phyloP scores from a whole-genome alignment of 2,797 vertebrate genomes.

The Sebastes miniatus region DNA sequence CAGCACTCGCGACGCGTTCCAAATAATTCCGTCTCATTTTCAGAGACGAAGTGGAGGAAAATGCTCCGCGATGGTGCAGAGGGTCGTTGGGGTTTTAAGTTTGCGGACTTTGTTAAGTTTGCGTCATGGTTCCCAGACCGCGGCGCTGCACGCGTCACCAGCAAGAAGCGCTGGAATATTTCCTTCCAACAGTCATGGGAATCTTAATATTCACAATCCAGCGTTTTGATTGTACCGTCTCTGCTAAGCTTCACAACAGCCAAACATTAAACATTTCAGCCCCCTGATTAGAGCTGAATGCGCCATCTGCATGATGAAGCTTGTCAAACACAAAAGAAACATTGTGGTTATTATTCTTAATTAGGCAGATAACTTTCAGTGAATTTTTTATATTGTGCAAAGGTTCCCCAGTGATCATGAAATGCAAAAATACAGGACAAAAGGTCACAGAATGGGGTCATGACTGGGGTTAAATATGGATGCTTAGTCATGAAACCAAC shows the following conservation, averaged over 20 bases:
- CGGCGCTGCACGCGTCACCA: slow-evolving; percentile 51
- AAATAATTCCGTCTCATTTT: slow-evolving; percentile 52
- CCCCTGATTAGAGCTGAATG: slow-evolving; percentile 31
- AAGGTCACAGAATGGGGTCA: not conserved
- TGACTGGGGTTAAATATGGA: not conserved
- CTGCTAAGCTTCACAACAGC: slow-evolving; percentile 31
- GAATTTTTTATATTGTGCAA: not conserved
- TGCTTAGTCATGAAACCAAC: not conserved
- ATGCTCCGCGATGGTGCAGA: slow-evolving; percentile 24
- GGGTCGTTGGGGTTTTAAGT: slow-evolving; percentile 26
- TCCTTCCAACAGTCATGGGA: slow-evolving; percentile 62
- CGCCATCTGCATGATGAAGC: slow-evolving; percentile 24
- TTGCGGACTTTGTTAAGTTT: slow-evolving; percentile 36
- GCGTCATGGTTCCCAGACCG: slow-evolving; percentile 61
- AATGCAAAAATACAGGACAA: not conserved
- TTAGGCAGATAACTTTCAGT: slow-evolving; percentile 10
- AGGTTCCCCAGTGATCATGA: not conserved
- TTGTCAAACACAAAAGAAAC: slow-evolving; percentile 11
- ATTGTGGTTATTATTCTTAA: slow-evolving; percentile 2
- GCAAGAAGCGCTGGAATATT: slow-evolving; percentile 51
- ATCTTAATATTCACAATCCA: slow-evolving; percentile 59
- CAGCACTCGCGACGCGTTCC: slow-evolving; percentile 46
- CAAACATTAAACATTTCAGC: slow-evolving; percentile 30
- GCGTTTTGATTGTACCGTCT: slow-evolving; percentile 30
- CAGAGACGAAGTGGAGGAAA: slow-evolving; percentile 59